phyloP scores from a whole-genome alignment of 2,888 invertebrate species.

The Kuschelorhynchus macadamiae region DNA sequence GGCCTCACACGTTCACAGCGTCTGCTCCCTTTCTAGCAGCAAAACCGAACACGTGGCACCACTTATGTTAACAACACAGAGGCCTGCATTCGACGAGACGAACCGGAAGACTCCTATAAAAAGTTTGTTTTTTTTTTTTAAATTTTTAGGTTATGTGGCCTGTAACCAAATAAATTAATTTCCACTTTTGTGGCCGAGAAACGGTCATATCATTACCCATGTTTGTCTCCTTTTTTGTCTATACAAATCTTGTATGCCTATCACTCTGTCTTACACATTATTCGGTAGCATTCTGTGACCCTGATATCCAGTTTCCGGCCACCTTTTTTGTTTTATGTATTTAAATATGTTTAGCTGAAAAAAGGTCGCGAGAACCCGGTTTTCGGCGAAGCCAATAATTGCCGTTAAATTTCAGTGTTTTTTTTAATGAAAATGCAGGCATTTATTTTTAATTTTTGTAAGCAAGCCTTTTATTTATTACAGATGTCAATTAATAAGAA shows the following conservation, averaged over 20 bases:
- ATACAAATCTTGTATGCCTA: neutral
- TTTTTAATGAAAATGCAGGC: neutral
- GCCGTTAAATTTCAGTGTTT: neutral
- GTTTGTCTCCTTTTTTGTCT: neutral
- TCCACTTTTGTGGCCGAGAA: constrained; percentile 3
- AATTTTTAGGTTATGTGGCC: constrained; percentile 1
- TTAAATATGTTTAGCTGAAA: constrained; percentile 1
- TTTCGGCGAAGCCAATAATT: constrained; percentile 8
- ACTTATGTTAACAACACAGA: too few species aligned
- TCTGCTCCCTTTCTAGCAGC: too few species aligned
- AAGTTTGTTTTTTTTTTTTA: neutral
- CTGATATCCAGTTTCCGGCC: constrained; percentile 5
- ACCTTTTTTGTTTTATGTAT: neutral
- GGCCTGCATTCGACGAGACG: too few species aligned
- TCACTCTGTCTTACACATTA: neutral
- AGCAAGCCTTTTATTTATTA: neutral
- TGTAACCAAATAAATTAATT: constrained; percentile 4
- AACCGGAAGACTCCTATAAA: too few species aligned
- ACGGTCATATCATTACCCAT: neutral
- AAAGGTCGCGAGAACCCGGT: neutral
- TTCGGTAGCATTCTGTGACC: neutral
- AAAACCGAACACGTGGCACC: too few species aligned
- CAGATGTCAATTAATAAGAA: constrained; percentile 2
- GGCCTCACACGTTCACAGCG: too few species aligned
- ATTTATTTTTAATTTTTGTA: too few species aligned